These are phyloP conservation scores for Embiotoca jacksoni DNA, from an alignment of 2,113 vertebrate species.

Conservation along the genomic window DNA sequence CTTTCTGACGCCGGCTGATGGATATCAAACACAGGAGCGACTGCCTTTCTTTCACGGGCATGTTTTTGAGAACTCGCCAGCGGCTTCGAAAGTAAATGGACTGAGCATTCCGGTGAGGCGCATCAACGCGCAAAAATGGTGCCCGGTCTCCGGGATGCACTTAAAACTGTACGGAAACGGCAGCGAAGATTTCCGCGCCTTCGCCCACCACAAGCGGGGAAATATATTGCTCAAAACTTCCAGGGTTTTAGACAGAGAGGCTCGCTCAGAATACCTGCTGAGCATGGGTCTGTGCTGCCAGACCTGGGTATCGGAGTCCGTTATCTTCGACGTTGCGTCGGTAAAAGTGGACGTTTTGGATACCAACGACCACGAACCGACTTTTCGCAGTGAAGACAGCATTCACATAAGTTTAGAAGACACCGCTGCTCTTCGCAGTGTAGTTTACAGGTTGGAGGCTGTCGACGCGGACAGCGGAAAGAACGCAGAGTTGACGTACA, in stretches of 20 bases:
- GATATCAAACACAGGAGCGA: constrained; percentile 70
- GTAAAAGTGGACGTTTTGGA: constrained; percentile 89
- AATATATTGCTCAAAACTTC: constrained; percentile 86
- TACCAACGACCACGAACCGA: constrained; percentile 89
- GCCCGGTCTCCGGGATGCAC: constrained; percentile 82
- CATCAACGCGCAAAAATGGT: constrained; percentile 87
- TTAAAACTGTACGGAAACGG: constrained; percentile 87
- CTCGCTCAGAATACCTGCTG: constrained; percentile 83
- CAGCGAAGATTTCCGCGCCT: constrained; percentile 86
- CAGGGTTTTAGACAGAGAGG: constrained; percentile 86
- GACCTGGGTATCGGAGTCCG: constrained; percentile 71
- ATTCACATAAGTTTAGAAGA: constrained; percentile 86
- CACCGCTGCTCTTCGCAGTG: constrained; percentile 86
- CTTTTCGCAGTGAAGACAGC: constrained; percentile 75
- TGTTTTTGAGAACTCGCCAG: constrained; percentile 89
- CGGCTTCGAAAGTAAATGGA: constrained; percentile 87
- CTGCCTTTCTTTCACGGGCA: constrained; percentile 87
- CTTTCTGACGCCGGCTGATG: constrained; percentile 72
- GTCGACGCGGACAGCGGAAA: constrained; percentile 87
- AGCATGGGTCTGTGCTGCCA: constrained; percentile 85
- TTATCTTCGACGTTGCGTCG: constrained; percentile 78
- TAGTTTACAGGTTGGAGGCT: constrained; percentile 84
- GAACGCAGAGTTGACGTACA: constrained; percentile 89
- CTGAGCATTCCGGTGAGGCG: constrained; percentile 87
- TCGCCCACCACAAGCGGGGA: constrained; percentile 86